A percentile compares a stretch with the other conserved stretches of the same genome.
These are phyloP conservation scores for Alcis repandata DNA, from an alignment of 2,888 invertebrate genomes.

Conservation along the genomic window DNA sequence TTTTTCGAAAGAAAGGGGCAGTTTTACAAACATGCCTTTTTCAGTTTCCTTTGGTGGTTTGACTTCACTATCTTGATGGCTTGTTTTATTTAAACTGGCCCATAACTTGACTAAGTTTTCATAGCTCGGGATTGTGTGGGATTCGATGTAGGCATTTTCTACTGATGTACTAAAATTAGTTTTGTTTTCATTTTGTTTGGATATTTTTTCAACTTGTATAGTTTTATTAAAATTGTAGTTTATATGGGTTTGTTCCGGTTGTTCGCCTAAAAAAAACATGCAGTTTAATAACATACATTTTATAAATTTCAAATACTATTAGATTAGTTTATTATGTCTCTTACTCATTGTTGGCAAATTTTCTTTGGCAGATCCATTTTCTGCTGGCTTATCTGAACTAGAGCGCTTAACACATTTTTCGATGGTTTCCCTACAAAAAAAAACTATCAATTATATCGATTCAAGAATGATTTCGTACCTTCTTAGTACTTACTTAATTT, in stretches of 20 bases:
- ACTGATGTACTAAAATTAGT: neutral
- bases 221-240: conserved; percentile 1
- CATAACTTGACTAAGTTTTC: conserved; percentile 8
- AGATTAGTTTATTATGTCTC: neutral
- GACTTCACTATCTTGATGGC: conserved; percentile 1
- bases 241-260: conserved; percentile 3
- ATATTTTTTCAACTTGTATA: neutral
- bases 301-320: neutral
- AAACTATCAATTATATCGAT: neutral
- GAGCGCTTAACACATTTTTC: conserved; percentile 9
- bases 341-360: conserved; percentile 10
- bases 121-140: neutral
- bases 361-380: neutral
- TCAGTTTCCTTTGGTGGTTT: neutral
- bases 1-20: neutral
- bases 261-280: neutral
- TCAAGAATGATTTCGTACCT: neutral
- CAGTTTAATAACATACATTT: neutral
- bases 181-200: neutral
- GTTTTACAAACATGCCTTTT: neutral
- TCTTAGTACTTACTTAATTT: neutral
- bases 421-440: conserved; percentile 18
- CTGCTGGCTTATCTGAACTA: neutral
- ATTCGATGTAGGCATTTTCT: neutral
- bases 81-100: neutral